Base-by-base conservation (phyloP, 2,888 invertebrate genomes). In the Deilephila elpenor region DNA sequence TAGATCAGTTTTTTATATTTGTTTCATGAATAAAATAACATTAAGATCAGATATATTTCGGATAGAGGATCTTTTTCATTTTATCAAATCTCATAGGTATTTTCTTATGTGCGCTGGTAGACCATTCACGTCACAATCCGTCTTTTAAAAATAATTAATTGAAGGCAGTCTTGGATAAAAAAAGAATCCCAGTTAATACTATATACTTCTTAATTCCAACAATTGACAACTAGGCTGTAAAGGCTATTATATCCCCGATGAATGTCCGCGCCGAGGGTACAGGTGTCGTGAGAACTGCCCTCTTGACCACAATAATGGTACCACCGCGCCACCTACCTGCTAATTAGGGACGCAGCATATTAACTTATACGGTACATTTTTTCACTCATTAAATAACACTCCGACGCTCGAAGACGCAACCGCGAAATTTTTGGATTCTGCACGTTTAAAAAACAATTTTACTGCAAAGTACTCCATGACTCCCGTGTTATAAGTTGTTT, bases 261-360 rank as follows among this genome's bases (percentile, higher is more conserved):
- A 32, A 29, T 61, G 34, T 62, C 62, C 34, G 20, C 64, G 14
- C 37, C 17, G 44, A 60, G 60, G 74, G 59, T 80, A 75, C 85
- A 84, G 83, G 83, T 85, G 84, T 79, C 78, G 80, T 75, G 62
- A 77, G 72, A 76, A 77, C 78, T 78, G 77, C 72, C 78, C 79
- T 77, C 75, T 77, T 79, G 80, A 84, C 84, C 84, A 82, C 83
- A 83, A 74, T 79, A 82, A 81, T 76, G 80, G 78, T 1, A 20
- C 20, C 14, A 78, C 75, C 74, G 77, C 76, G 82, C 81, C 76
- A 44, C 78, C 76, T 75, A 20, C 60, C 59, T 37, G 59, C 81
- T 85, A 83, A 85, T 85, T 85, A 85, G 80, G 80, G 79, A 79
- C 77, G 74, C 78, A 79, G 80, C 77, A 73, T 79, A 80, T 80